phyloP scores from a whole-genome alignment of 1,140 invertebrate species.

The Cephus cinctus region DNA sequence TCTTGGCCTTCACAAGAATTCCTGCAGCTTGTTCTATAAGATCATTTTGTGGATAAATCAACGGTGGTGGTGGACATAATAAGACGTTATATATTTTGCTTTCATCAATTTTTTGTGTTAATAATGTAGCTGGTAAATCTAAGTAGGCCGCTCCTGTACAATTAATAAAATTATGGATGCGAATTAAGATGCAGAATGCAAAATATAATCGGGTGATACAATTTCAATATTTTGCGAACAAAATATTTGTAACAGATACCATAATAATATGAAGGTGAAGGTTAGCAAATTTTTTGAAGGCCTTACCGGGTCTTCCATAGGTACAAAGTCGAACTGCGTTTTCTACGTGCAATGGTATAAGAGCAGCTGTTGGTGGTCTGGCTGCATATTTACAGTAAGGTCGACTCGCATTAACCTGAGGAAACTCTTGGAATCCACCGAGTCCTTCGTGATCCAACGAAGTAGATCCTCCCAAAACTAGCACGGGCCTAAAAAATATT shows the following conservation, averaged over 20 bases:
- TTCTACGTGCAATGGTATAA: constrained; percentile 90
- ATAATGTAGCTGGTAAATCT: constrained; percentile 85
- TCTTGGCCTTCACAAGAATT: constrained; percentile 69
- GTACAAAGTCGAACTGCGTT: constrained; percentile 83
- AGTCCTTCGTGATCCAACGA: constrained; percentile 89
- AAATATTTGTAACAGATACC: too few species aligned
- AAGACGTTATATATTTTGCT: constrained; percentile 46
- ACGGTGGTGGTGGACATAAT: constrained; percentile 63
- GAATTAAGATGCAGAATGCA: too few species aligned
- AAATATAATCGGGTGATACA: too few species aligned
- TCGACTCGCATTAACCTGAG: constrained; percentile 82
- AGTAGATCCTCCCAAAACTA: constrained; percentile 90
- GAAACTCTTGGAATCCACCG: constrained; percentile 94
- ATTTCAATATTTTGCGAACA: too few species aligned
- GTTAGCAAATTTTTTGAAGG: too few species aligned
- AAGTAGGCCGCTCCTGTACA: constrained; percentile 75
- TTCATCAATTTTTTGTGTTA: constrained; percentile 57
- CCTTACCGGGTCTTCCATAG: constrained; percentile 79
- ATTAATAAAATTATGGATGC: not conserved
- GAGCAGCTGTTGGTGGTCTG: constrained; percentile 74
- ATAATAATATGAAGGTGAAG: too few species aligned
- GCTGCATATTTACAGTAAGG: constrained; percentile 89
- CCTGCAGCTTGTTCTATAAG: constrained; percentile 69
- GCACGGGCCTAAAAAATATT: constrained; percentile 66
- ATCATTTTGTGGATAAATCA: constrained; percentile 66